Conservation (phyloP, 2,797 vertebrate species). For the Diplodus puntazzo region DNA sequence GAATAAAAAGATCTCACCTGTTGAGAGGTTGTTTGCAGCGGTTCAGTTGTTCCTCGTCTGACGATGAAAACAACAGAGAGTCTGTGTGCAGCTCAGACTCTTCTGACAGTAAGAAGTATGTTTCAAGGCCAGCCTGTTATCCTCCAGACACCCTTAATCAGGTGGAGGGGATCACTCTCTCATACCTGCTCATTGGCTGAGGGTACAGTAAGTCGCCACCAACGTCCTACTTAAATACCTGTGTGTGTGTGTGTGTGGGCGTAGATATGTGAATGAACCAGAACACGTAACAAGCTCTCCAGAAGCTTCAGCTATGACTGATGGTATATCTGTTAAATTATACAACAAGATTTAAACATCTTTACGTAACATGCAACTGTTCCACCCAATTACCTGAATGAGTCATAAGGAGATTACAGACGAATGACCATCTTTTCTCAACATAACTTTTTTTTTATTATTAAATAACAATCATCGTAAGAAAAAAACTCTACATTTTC, state of each 20-base stretch:
- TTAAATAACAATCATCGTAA: conserved; percentile 82
- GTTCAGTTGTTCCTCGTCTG: conserved; percentile 16
- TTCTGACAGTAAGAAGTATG: conserved; percentile 39
- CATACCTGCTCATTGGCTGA: conserved; percentile 69
- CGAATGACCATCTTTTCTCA: conserved; percentile 18
- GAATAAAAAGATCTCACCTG: conserved; percentile 61
- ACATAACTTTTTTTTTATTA: conserved; percentile 54
- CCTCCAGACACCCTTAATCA: conserved; percentile 59
- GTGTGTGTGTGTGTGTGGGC: not conserved
- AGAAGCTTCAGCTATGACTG: conserved; percentile 25
- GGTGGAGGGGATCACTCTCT: conserved; percentile 54
- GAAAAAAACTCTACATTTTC: conserved; percentile 63
- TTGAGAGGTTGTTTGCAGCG: not conserved
- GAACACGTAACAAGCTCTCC: conserved; percentile 24
- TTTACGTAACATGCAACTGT: conserved; percentile 18
- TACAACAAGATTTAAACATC: conserved; percentile 26
- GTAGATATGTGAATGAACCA: conserved; percentile 16
- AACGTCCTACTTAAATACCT: conserved; percentile 65
- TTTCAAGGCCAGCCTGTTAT: conserved; percentile 45
- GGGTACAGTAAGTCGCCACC: conserved; percentile 56
- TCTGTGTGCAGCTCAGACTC: conserved; percentile 28
- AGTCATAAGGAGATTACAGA: conserved; percentile 1
- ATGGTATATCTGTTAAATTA: conserved; percentile 3
- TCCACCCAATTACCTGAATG: conserved; percentile 9
- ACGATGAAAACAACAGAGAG: not conserved